Percentiles rank a stretch among this genome's conserved stretches.
These are phyloP conservation scores for Bufo bufo DNA, from an alignment of 2,113 vertebrate species.

Conservation along the genomic window DNA sequence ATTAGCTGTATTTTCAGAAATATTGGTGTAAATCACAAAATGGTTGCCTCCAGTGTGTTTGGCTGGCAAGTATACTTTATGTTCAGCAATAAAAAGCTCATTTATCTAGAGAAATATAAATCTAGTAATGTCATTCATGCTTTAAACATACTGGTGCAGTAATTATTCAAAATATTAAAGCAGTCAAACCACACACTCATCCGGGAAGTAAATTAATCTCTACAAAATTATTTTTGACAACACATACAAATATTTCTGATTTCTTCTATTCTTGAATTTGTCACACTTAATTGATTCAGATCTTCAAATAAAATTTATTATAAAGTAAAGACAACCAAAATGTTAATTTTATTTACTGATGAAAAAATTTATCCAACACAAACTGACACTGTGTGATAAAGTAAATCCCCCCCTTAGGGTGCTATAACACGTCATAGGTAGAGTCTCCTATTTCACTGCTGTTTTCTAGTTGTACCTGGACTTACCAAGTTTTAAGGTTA, in stretches of 20 bases:
- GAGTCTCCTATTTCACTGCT: too few relatives aligned
- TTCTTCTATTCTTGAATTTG: not conserved
- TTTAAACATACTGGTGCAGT: not conserved
- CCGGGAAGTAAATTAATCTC: not conserved
- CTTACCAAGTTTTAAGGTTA: too few relatives aligned
- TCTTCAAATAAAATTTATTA: not conserved
- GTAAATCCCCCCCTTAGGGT: not conserved
- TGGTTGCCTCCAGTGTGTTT: not conserved
- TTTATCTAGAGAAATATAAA: not conserved
- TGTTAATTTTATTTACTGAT: not conserved
- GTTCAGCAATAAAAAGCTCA: not conserved
- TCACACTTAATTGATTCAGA: not conserved
- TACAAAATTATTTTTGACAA: not conserved
- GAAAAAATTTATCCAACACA: not conserved
- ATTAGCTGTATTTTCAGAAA: not conserved
- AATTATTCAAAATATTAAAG: not conserved
- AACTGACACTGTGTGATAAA: not conserved
- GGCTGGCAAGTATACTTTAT: not conserved
- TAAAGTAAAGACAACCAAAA: not conserved
- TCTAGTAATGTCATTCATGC: not conserved
- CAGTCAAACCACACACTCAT: not conserved
- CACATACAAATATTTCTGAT: not conserved
- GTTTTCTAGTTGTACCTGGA: too few relatives aligned
- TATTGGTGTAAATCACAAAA: not conserved
- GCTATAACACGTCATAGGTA: too few relatives aligned